phyloP scores from a whole-genome alignment of 1,140 invertebrate species.

The Microplitis demolitor region DNA sequence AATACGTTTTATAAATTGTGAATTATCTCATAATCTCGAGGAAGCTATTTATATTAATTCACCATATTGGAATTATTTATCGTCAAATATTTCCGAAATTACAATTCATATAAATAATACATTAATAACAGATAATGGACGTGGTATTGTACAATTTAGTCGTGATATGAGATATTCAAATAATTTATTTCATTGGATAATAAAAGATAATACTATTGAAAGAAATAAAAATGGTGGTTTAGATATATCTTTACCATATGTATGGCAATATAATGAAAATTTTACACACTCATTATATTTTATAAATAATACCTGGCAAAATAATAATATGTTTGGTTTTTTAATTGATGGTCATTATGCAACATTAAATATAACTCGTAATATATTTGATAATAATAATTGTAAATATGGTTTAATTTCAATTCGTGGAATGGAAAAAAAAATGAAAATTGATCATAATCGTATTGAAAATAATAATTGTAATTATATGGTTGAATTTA shows the following conservation, averaged over 20 bases:
- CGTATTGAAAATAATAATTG: slow-evolving; percentile 83
- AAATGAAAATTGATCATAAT: slow-evolving; percentile 79
- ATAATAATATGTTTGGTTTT: slow-evolving; percentile 86
- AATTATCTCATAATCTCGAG: slow-evolving; percentile 78
- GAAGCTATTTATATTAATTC: slow-evolving; percentile 83
- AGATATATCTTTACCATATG: slow-evolving; percentile 85
- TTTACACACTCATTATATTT: slow-evolving; percentile 89
- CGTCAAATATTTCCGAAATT: slow-evolving; percentile 83
- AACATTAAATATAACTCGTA: slow-evolving; percentile 80
- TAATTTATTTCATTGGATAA: slow-evolving; percentile 91
- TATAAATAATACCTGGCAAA: slow-evolving; percentile 83
- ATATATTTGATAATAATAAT: slow-evolving; percentile 83
- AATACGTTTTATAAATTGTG: slow-evolving; percentile 77
- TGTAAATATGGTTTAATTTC: slow-evolving; percentile 84
- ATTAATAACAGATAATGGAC: slow-evolving; percentile 81
- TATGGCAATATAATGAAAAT: slow-evolving; percentile 94
- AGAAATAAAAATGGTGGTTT: slow-evolving; percentile 84
- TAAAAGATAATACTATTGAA: slow-evolving; percentile 87
- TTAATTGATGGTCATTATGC: slow-evolving; percentile 91
- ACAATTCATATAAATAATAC: slow-evolving; percentile 85
- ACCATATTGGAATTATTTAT: slow-evolving; percentile 81
- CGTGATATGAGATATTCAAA: slow-evolving; percentile 89
- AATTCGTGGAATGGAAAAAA: slow-evolving; percentile 96
- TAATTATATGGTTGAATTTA: slow-evolving; percentile 86
- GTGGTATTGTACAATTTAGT: slow-evolving; percentile 84